Percentiles rank a stretch among this genome's conserved stretches.
Conservation (phyloP, 2,888 invertebrate genomes). For the Papilio elwesi region DNA sequence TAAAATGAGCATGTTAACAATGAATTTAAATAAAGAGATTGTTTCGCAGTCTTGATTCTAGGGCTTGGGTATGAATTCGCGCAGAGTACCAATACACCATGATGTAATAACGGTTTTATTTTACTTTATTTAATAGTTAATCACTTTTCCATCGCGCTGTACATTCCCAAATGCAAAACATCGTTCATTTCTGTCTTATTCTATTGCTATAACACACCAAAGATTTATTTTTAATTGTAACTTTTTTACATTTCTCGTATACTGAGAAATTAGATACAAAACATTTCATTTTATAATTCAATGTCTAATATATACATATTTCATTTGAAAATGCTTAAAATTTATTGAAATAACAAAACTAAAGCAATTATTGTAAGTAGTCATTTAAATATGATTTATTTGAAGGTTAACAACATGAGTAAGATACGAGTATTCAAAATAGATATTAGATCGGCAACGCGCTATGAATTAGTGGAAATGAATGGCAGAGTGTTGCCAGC, state of each 20-base stretch:
- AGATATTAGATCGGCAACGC: conserved; percentile 29
- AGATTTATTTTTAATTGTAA: not conserved
- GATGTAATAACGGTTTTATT: too few relatives aligned
- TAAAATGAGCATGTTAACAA: too few relatives aligned
- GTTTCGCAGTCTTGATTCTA: too few relatives aligned
- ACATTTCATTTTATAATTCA: not conserved
- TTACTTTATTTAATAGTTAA: too few relatives aligned
- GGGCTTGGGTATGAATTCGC: too few relatives aligned
- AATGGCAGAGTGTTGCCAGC: conserved; percentile 26
- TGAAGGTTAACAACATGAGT: conserved; percentile 20
- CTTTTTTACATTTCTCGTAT: not conserved
- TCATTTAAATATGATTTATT: conserved; percentile 21
- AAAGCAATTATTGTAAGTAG: conserved; percentile 18
- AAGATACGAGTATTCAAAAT: conserved; percentile 22
- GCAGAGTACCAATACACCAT: too few relatives aligned
- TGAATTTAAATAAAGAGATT: too few relatives aligned
- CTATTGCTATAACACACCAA: not conserved
- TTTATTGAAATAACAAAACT: not conserved
- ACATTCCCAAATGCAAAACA: too few relatives aligned
- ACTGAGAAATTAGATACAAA: not conserved
- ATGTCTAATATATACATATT: not conserved
- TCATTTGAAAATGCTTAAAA: not conserved
- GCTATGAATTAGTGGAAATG: conserved; percentile 18
- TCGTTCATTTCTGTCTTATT: not conserved
- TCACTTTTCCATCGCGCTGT: too few relatives aligned